Evolutionary conservation across 2,797 vertebrate genomes (phyloP).

Genomic region (Anabacerthia variegaticeps): DNA sequence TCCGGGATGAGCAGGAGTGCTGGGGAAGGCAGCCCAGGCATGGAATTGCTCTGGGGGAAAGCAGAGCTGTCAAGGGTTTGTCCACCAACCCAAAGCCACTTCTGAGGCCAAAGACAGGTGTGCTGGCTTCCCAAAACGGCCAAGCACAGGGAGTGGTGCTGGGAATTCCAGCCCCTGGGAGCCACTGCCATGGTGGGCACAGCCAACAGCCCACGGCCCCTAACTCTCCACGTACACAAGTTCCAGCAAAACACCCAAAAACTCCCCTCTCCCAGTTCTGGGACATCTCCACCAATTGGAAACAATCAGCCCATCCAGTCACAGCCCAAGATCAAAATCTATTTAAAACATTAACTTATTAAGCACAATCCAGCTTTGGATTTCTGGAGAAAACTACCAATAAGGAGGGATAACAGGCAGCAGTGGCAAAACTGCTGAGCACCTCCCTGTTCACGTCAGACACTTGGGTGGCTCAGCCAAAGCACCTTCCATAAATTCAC

Average conservation of each 20-base stretch:
- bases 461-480: neutral
- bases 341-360: neutral
- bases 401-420: neutral
- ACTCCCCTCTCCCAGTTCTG: neutral
- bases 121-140: neutral
- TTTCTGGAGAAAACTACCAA: neutral
- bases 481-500: neutral
- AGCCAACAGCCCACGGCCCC: neutral
- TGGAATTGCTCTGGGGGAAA: neutral
- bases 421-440: neutral
- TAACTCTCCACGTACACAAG: neutral
- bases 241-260: neutral
- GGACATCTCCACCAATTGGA: neutral
- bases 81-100: neutral
- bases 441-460: neutral
- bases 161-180: neutral
- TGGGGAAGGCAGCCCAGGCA: accelerated
- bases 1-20: neutral
- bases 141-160: neutral
- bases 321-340: neutral
- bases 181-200: neutral
- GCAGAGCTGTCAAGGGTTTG: neutral
- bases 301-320: neutral
- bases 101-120: neutral
- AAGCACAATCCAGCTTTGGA: neutral